phyloP scores from a whole-genome alignment of 92 coral and sea anemone species.

The Porites rus region DNA sequence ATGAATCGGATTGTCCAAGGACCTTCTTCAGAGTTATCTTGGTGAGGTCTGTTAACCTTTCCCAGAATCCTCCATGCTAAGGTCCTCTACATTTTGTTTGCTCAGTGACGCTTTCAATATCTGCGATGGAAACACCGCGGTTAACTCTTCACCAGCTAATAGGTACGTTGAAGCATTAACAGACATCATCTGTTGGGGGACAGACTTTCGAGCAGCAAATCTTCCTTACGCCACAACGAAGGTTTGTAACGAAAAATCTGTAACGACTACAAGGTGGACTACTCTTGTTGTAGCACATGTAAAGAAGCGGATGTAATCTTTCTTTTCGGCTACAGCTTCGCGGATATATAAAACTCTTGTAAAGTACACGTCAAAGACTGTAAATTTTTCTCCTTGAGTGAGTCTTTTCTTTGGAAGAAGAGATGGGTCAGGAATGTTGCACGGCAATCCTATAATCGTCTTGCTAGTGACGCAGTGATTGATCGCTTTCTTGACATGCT shows the following conservation, averaged over 20 bases:
- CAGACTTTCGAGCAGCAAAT: conserved; percentile 54
- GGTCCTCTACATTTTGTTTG: conserved; percentile 56
- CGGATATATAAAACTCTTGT: too few relatives aligned
- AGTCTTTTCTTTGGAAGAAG: too few relatives aligned
- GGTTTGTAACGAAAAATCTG: background rate
- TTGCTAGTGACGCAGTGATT: too few relatives aligned
- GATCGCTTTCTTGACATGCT: too few relatives aligned
- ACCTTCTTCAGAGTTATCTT: conserved; percentile 56
- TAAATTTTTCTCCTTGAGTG: too few relatives aligned
- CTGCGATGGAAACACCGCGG: conserved; percentile 46
- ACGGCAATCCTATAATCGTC: too few relatives aligned
- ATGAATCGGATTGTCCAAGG: conserved; percentile 30
- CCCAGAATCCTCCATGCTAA: conserved; percentile 67
- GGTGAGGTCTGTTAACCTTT: conserved; percentile 10
- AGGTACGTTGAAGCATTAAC: conserved; percentile 71
- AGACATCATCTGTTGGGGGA: conserved; percentile 66
- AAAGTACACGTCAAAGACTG: too few relatives aligned
- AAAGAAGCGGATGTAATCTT: too few relatives aligned
- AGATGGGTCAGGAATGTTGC: too few relatives aligned
- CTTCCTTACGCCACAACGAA: conserved; percentile 60
- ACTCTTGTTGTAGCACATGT: too few relatives aligned
- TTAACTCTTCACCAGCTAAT: conserved; percentile 48
- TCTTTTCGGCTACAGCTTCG: too few relatives aligned
- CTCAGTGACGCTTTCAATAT: background rate
- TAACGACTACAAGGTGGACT: too few relatives aligned